A percentile compares a stretch with the other conserved stretches of the same genome.
These are phyloP conservation scores for Acrossocheilus fasciatus DNA, from an alignment of 2,797 vertebrate species.

Conservation along the genomic window DNA sequence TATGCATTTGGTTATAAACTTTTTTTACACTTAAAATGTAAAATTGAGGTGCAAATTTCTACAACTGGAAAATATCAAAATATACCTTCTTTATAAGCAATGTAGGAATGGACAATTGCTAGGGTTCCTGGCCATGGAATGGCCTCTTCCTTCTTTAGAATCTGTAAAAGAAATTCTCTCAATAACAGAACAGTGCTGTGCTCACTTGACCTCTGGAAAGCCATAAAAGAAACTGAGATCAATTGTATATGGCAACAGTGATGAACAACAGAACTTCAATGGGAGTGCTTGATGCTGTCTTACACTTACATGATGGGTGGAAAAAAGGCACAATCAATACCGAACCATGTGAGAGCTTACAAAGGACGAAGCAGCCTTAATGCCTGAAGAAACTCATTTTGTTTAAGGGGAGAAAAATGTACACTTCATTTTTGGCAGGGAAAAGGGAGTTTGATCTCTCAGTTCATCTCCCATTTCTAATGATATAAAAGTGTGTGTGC, in stretches of 20 bases:
- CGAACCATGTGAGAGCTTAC: slow-evolving; percentile 78
- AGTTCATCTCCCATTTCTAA: slow-evolving; percentile 32
- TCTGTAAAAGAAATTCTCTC: slow-evolving; percentile 80
- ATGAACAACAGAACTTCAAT: slow-evolving; percentile 74
- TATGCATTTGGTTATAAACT: neutral
- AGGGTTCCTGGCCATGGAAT: slow-evolving; percentile 98
- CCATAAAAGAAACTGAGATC: slow-evolving; percentile 50
- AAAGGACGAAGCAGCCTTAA: slow-evolving; percentile 81
- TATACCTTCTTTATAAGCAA: slow-evolving; percentile 98
- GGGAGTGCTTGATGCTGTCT: slow-evolving; percentile 76
- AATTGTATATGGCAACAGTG: slow-evolving; percentile 64
- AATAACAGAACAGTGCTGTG: slow-evolving; percentile 60
- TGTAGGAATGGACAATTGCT: slow-evolving; percentile 99
- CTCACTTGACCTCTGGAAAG: slow-evolving; percentile 25
- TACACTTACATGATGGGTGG: slow-evolving; percentile 78
- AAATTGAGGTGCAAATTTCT: neutral
- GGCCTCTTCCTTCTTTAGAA: slow-evolving; percentile 99
- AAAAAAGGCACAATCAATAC: slow-evolving; percentile 75
- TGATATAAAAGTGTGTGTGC: slow-evolving; percentile 15
- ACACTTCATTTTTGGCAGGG: slow-evolving; percentile 28
- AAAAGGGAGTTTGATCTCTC: slow-evolving; percentile 24
- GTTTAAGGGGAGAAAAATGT: slow-evolving; percentile 24
- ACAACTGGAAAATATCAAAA: too few relatives aligned
- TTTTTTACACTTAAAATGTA: neutral
- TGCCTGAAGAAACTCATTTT: slow-evolving; percentile 43